These are phyloP conservation scores for Allophyes oxyacanthae DNA, from an alignment of 2,888 invertebrate genomes.

Conservation along the genomic window DNA sequence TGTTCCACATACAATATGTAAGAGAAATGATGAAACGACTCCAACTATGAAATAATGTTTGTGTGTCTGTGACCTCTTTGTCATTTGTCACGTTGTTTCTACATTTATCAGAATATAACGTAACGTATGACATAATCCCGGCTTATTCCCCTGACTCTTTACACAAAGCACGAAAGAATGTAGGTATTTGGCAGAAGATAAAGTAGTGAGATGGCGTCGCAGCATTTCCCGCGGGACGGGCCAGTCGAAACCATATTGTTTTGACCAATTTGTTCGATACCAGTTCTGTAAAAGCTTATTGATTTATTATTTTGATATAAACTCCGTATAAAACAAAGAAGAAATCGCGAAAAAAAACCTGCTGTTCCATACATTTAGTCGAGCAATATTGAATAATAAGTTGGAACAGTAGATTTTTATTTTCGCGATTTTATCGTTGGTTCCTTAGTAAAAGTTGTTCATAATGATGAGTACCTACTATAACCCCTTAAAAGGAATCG, in stretches of 20 bases:
- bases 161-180: constrained; percentile 54
- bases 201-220: constrained; percentile 52
- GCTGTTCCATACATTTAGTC: no score
- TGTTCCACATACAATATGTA: not conserved
- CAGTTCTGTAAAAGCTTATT: constrained; percentile 16
- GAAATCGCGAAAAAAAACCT: no score
- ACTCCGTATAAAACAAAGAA: no score
- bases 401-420: no score
- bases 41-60: constrained; percentile 32
- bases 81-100: constrained; percentile 62
- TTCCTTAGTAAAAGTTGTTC: no score
- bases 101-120: constrained; percentile 59
- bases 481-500: no score
- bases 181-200: constrained; percentile 57
- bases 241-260: constrained; percentile 23
- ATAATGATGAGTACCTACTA: no score
- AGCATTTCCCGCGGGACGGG: constrained; percentile 29
- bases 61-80: constrained; percentile 28
- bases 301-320: constrained; percentile 20
- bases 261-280: constrained; percentile 29
- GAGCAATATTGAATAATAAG: no score
- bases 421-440: no score
- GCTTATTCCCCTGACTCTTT: constrained; percentile 58
- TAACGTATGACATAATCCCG: constrained; percentile 60
- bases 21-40: constrained; percentile 25